Base-by-base conservation (phyloP, 2,888 invertebrate genomes). In the Trilocha varians region DNA sequence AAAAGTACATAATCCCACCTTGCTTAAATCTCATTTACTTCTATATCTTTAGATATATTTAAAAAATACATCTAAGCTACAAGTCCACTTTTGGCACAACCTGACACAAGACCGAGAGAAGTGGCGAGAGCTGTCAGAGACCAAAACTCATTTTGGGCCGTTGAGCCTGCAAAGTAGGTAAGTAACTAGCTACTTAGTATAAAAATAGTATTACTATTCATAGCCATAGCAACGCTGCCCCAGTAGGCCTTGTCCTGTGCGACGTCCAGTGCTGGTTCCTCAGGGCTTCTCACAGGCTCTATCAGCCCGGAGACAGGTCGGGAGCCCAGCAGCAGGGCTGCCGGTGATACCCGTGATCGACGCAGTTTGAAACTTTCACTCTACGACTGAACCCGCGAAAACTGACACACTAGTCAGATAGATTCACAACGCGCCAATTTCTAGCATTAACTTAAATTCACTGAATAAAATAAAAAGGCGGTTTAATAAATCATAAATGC, bases 271-370 rank as follows among this genome's bases (percentile, higher is more conserved):
- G 82, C 79, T 42, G 77, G 82, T 50, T 87, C 87, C 44, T 86
- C 87, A 32, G 86, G 85, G 44, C 80, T 82, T 40, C 87, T 61
- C 35, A 72, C 77, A 6, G 80, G 84, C 53, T 85, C 86, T 53
- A 85, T 72, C 55, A 87, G 71, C 41, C 87, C 87, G 18, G 85
- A 87, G 48, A 87, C 79, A 35, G 87, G 80, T 55, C 88, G 78
- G 44, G 88, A 87, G 54, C 88, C 88, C 59, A 88, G 87, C 73
- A 88, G 85, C 83, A 88, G 48, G 36, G 86, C 83, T 67, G 83
- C 88, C 68, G 88, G 80, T 48, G 85, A 76, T 48, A 79, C 80
- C 64, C 77, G 70, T 57, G 84, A 78, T 41, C 86, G 82, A 67
- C 83, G 79, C 86, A 80, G 79, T 60, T 82, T 82, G 80, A 67